A percentile compares a stretch with the other conserved stretches of the same genome.
phyloP scores from a whole-genome alignment of 2,888 invertebrate species.

The Philaethria dido region DNA sequence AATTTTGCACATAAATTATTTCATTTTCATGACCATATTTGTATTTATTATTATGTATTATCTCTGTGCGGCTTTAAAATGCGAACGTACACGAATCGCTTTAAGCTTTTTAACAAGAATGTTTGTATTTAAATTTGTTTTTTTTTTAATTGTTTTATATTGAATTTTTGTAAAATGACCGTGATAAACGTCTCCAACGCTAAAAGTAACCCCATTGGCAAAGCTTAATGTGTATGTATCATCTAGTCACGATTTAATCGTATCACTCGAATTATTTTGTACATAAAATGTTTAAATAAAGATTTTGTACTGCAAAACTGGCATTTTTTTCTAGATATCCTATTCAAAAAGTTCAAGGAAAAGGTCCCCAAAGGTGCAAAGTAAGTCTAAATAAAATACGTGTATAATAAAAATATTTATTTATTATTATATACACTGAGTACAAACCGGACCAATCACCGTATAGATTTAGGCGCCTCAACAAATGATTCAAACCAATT shows the following conservation, averaged over 20 bases:
- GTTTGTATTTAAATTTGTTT: background rate
- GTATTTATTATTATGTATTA: conserved; percentile 40
- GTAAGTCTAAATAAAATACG: background rate
- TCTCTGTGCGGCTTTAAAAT: conserved; percentile 64
- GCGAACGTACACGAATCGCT: conserved; percentile 57
- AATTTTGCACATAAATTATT: conserved; percentile 40
- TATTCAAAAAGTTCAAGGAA: no score
- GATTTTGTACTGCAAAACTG: conserved; percentile 47
- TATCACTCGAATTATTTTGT: conserved; percentile 68
- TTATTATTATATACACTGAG: conserved; percentile 66
- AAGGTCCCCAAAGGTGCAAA: background rate
- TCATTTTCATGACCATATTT: conserved; percentile 46
- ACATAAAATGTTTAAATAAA: conserved; percentile 72
- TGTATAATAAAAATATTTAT: conserved; percentile 68
- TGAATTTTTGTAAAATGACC: background rate
- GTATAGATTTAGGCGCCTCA: conserved; percentile 60
- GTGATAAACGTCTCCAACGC: background rate
- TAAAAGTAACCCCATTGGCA: conserved; percentile 54
- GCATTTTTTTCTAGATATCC: conserved; percentile 38
- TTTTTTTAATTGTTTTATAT: conserved; percentile 6
- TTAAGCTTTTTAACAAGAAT: conserved; percentile 56
- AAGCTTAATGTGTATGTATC: conserved; percentile 59
- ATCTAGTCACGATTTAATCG: conserved; percentile 77
- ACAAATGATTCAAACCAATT: conserved; percentile 64
- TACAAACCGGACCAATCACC: conserved; percentile 67